Base-by-base conservation (phyloP, 2,888 invertebrate genomes). In the Alloplasta piceator region DNA sequence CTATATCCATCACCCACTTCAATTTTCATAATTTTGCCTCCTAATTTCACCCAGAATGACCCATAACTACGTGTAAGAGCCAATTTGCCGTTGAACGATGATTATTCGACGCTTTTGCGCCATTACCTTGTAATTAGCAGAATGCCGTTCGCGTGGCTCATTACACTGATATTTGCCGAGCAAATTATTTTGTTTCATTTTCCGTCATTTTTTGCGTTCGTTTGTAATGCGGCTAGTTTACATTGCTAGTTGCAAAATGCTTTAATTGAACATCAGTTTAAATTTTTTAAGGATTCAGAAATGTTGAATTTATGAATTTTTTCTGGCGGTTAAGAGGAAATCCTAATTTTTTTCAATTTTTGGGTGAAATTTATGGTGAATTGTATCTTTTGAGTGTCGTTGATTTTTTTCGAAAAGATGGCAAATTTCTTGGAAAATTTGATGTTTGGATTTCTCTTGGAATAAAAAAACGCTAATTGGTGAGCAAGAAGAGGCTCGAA, bases 401-500 rank as follows among this genome's bases (percentile, higher is more conserved):
- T 26, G 26, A 26, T 26, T 26, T 26, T 26, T 26, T 26, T 26
- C 26, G 26, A 26, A 26, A 3, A 26, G 3, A 70, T 9, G 14
- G 56, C 68, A 67, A 79, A 82, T 82, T 85, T 85, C 86, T 85
- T 26, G 82, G 84, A 82, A 79, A 86, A 75, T 83, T 77, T 9
- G 61, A 78, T 79, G 80, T 12, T 82, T 55, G 72, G 72, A 68
- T 82, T 77, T 75, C 75, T 78, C 80, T 63, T 78, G 81, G 85
- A 85, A 87, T 83, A 87, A 86, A 87, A 86, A 26, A 26, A 88
- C 84, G 85, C 86, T 88, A 88, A 88, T 88, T 87, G 86, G 87
- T 86, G 83, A 26, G 82, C 84, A 82, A 84, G 83, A 82, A 84
- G 71, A 82, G 83, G 83, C 78, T 82, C 80, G 71, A 70, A 78